Evolutionary conservation across 2,113 vertebrate genomes (phyloP).

Genomic region (Amblyopsis rosae): DNA sequence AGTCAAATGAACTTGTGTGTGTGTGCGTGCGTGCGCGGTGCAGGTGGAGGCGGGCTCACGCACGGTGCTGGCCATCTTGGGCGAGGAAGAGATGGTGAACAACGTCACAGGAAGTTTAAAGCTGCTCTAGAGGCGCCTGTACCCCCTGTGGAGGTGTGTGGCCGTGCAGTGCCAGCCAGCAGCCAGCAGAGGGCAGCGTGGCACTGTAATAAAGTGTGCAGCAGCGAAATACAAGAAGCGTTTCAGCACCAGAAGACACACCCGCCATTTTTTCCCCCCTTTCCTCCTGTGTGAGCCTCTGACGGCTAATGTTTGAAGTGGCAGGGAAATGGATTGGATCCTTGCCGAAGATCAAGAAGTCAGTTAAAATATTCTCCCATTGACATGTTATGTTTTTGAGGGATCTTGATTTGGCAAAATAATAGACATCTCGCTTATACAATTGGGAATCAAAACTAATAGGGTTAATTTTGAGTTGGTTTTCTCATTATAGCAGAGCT

Average conservation of each 20-base stretch:
- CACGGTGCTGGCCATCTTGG: slow-evolving; percentile 81
- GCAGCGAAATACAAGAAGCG: slow-evolving; percentile 35
- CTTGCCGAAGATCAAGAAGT: slow-evolving; percentile 15
- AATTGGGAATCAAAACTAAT: too few relatives aligned
- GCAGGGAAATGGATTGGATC: slow-evolving; percentile 21
- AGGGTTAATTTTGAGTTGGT: too few relatives aligned
- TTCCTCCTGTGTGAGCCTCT: slow-evolving; percentile 49
- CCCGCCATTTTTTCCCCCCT: slow-evolving; percentile 54
- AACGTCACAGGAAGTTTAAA: slow-evolving; percentile 83
- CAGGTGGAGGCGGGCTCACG: slow-evolving; percentile 81
- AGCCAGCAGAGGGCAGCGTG: slow-evolving; percentile 65
- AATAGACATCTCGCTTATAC: too few relatives aligned
- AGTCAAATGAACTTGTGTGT: too few relatives aligned
- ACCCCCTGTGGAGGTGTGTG: slow-evolving; percentile 9
- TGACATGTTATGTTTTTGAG: slow-evolving; percentile 25
- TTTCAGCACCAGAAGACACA: slow-evolving; percentile 47
- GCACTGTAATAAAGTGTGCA: slow-evolving; percentile 44
- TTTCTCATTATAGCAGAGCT: too few relatives aligned
- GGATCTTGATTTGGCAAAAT: not conserved
- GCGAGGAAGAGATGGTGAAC: slow-evolving; percentile 83
- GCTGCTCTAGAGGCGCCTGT: slow-evolving; percentile 67
- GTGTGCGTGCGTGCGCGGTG: not conserved
- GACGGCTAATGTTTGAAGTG: slow-evolving; percentile 22
- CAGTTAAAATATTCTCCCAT: slow-evolving; percentile 21
- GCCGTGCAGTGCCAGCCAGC: slow-evolving; percentile 42